Conservation (phyloP, 1,140 invertebrate genomes). For the Pemphigus obesinymphae region DNA sequence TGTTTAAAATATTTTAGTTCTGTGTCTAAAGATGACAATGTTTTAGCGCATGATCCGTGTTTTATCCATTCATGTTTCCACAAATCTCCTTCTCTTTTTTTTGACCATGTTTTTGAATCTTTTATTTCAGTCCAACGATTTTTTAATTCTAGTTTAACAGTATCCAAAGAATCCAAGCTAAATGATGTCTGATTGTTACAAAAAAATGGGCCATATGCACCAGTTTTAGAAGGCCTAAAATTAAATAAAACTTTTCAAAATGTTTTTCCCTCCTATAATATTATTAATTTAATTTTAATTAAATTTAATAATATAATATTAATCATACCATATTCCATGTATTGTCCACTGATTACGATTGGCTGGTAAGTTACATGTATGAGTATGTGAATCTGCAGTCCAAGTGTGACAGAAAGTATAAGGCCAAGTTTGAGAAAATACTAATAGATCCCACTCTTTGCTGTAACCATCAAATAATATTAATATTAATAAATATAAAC, state of each 20-base stretch:
- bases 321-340: slow-evolving; percentile 67
- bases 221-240: slow-evolving; percentile 63
- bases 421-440: slow-evolving; percentile 79
- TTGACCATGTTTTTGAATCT: slow-evolving; percentile 49
- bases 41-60: slow-evolving; percentile 73
- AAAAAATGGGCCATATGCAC: slow-evolving; percentile 62
- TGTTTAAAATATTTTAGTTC: slow-evolving; percentile 69
- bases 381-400: slow-evolving; percentile 55
- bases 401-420: slow-evolving; percentile 68
- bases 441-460: slow-evolving; percentile 65
- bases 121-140: slow-evolving; percentile 71
- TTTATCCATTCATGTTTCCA: slow-evolving; percentile 83
- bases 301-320: neutral
- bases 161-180: slow-evolving; percentile 56
- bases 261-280: too few species aligned
- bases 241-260: neutral
- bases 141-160: slow-evolving; percentile 60
- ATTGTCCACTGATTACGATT: slow-evolving; percentile 66
- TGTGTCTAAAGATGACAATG: slow-evolving; percentile 57
- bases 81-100: slow-evolving; percentile 53
- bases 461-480: too few species aligned
- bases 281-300: too few species aligned
- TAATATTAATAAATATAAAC: too few species aligned
- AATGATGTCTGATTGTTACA: slow-evolving; percentile 66
- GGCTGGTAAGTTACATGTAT: slow-evolving; percentile 61